These are phyloP conservation scores for Dicaeum eximium DNA, from an alignment of 2,113 vertebrate genomes.

Conservation along the genomic window DNA sequence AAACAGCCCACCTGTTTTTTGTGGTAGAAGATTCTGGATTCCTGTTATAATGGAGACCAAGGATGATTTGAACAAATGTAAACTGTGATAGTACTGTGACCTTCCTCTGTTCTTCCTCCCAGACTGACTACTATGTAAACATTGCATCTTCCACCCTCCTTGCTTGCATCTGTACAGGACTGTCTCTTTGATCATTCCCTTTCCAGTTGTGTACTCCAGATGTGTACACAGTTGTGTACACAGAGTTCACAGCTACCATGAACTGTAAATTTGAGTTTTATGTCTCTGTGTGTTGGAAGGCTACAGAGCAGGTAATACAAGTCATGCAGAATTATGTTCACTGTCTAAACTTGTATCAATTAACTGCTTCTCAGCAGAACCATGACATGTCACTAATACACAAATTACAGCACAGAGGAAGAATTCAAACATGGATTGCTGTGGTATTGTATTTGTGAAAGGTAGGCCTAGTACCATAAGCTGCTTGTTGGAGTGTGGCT, in stretches of 20 bases:
- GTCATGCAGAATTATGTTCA: not conserved
- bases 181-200: not conserved
- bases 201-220: not conserved
- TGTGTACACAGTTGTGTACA: no score
- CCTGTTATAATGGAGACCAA: not conserved
- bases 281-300: not conserved
- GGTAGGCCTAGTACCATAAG: not conserved
- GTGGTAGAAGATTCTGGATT: not conserved
- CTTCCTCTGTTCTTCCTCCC: not conserved
- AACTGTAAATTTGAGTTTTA: not conserved
- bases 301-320: constrained; percentile 3
- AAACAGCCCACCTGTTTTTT: not conserved
- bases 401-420: not conserved
- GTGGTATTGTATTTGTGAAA: not conserved
- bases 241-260: not conserved
- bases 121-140: not conserved
- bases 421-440: not conserved
- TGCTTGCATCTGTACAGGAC: not conserved
- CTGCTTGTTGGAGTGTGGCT: not conserved
- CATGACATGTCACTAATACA: not conserved
- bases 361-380: not conserved
- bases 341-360: not conserved
- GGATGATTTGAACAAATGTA: not conserved
- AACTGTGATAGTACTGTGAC: not conserved
- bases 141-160: not conserved